Conservation (phyloP, 2,888 invertebrate genomes). For the Thumatha senex region DNA sequence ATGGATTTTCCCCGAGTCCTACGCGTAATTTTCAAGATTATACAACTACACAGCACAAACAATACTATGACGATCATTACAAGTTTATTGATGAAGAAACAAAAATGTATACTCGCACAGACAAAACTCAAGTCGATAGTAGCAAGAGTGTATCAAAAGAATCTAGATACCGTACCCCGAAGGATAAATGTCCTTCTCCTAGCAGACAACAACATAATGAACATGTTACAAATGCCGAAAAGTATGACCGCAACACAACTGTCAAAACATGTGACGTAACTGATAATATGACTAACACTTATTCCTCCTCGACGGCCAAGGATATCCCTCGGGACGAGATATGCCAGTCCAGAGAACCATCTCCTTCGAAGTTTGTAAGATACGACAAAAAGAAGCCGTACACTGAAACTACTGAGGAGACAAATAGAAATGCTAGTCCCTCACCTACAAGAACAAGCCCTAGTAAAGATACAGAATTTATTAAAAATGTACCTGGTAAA, state of each 20-base stretch:
- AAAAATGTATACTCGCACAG: conserved; percentile 56
- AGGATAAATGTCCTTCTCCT: conserved; percentile 34
- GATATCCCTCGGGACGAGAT: conserved; percentile 16
- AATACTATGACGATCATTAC: conserved; percentile 54
- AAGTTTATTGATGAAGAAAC: conserved; percentile 73
- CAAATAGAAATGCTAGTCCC: background rate
- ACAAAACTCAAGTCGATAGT: conserved; percentile 34
- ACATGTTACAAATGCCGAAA: conserved; percentile 41
- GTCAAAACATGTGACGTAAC: conserved; percentile 24
- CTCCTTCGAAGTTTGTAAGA: conserved; percentile 46
- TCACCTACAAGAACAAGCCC: conserved; percentile 32
- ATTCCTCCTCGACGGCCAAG: conserved; percentile 13
- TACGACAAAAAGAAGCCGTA: conserved; percentile 43
- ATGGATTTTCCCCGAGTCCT: conserved; percentile 35
- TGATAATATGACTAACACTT: conserved; percentile 19
- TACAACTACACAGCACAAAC: conserved; percentile 19
- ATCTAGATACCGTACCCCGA: conserved; percentile 19
- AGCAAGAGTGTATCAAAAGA: conserved; percentile 8
- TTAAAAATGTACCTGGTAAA: conserved; percentile 16
- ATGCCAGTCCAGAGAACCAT: conserved; percentile 27
- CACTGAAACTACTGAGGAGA: conserved; percentile 18
- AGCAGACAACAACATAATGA: conserved; percentile 52
- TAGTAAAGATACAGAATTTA: conserved; percentile 35
- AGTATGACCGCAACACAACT: conserved; percentile 26
- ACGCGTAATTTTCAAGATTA: conserved; percentile 35